Evolutionary conservation across 2,113 vertebrate genomes (phyloP).

Genomic region (Tiliqua scincoides): DNA sequence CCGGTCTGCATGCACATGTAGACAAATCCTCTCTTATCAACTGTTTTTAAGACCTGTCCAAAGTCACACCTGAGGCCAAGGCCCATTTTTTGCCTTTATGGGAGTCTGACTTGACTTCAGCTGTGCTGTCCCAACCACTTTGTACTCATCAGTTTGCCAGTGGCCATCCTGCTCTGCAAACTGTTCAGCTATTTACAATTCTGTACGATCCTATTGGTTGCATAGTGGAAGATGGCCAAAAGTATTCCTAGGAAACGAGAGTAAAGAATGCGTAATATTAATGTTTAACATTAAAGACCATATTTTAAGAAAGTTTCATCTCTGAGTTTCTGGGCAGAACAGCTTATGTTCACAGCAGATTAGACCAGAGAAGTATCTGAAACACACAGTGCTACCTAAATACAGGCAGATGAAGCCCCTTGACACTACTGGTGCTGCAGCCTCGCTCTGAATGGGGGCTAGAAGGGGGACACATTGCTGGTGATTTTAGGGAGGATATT

Average conservation of each 20-base stretch:
- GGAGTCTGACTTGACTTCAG: neutral
- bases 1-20: neutral
- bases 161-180: neutral
- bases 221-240: neutral
- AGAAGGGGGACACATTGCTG: neutral
- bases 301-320: neutral
- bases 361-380: neutral
- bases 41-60: neutral
- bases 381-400: neutral
- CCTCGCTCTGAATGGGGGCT: neutral
- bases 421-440: neutral
- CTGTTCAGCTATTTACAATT: neutral
- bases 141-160: neutral
- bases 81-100: neutral
- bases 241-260: neutral
- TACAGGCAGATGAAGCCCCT: neutral
- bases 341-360: neutral
- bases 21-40: neutral
- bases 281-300: neutral
- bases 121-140: no score
- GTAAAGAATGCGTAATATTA: neutral
- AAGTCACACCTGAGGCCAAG: neutral
- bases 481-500: neutral
- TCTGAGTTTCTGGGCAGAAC: neutral
- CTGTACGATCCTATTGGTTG: neutral